phyloP scores from a whole-genome alignment of 2,113 vertebrate species.

The Calonectris borealis region DNA sequence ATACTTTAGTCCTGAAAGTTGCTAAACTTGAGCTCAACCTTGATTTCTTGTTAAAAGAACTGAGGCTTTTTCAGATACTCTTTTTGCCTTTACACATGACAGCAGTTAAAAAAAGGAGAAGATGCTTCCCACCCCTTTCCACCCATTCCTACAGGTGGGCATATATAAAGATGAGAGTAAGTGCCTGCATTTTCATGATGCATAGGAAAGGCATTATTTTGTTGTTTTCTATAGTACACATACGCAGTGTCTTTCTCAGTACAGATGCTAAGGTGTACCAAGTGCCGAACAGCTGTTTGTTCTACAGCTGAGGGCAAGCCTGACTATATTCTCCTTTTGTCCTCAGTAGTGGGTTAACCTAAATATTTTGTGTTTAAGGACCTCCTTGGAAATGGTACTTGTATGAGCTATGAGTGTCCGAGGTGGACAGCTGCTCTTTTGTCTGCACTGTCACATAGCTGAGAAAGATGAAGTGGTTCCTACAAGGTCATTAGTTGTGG shows the following conservation, averaged over 20 bases:
- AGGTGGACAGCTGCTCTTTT: slow-evolving; percentile 7
- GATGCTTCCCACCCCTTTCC: background rate
- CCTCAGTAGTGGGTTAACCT: background rate
- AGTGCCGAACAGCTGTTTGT: background rate
- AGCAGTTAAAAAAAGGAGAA: background rate
- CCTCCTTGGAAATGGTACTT: background rate
- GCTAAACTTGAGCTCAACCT: background rate
- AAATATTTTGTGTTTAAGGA: background rate
- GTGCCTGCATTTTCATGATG: background rate
- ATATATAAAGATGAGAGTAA: background rate
- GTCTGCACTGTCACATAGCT: background rate
- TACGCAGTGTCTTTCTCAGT: background rate
- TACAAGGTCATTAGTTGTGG: background rate
- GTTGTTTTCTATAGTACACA: fast-evolving
- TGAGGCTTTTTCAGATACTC: background rate
- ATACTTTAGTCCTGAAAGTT: slow-evolving; percentile 23
- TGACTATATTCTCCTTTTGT: background rate
- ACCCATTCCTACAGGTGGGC: background rate
- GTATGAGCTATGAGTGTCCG: background rate
- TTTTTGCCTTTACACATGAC: background rate
- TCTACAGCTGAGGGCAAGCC: background rate
- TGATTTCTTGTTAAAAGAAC: background rate
- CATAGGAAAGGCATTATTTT: background rate
- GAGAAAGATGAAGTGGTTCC: slow-evolving; percentile 1
- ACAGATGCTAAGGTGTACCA: background rate